Conservation (phyloP, 92 coral and sea anemone species). For the Pocillopora grandis region DNA sequence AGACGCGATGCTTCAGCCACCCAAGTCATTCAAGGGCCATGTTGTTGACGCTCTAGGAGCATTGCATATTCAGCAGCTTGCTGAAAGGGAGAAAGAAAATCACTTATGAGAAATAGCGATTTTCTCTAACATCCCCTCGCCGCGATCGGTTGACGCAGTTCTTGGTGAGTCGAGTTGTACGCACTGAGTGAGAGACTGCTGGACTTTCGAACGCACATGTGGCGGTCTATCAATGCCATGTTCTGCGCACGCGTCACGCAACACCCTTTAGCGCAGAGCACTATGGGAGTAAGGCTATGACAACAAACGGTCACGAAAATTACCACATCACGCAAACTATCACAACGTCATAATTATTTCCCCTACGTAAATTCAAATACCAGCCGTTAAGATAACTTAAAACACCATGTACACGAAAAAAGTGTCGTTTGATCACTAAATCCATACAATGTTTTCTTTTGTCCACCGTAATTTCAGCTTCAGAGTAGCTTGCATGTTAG, state of each 20-base stretch:
- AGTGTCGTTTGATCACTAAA: neutral
- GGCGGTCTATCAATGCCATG: slow-evolving; percentile 84
- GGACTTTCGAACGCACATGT: slow-evolving; percentile 99
- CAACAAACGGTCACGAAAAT: slow-evolving; percentile 60
- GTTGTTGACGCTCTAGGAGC: slow-evolving; percentile 43
- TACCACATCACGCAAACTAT: slow-evolving; percentile 47
- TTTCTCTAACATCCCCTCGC: slow-evolving; percentile 44
- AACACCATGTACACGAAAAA: neutral
- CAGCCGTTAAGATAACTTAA: neutral
- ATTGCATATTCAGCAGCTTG: slow-evolving; percentile 52
- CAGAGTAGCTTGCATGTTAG: neutral
- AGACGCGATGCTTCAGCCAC: slow-evolving; percentile 50
- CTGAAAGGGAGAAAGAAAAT: slow-evolving; percentile 48
- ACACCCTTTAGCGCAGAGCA: slow-evolving; percentile 60
- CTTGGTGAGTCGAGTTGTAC: neutral
- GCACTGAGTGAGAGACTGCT: slow-evolving; percentile 39
- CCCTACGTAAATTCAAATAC: slow-evolving; percentile 8
- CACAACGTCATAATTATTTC: neutral
- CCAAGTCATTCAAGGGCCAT: slow-evolving; percentile 55
- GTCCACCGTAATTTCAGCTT: neutral
- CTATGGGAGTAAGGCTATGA: slow-evolving; percentile 64
- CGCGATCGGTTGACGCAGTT: slow-evolving; percentile 16
- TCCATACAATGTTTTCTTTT: neutral
- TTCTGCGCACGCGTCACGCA: slow-evolving; percentile 99
- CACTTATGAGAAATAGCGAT: slow-evolving; percentile 32